phyloP scores from a whole-genome alignment of 64 coral and sea anemone genomes.

The Stichodactyla mertensii region DNA sequence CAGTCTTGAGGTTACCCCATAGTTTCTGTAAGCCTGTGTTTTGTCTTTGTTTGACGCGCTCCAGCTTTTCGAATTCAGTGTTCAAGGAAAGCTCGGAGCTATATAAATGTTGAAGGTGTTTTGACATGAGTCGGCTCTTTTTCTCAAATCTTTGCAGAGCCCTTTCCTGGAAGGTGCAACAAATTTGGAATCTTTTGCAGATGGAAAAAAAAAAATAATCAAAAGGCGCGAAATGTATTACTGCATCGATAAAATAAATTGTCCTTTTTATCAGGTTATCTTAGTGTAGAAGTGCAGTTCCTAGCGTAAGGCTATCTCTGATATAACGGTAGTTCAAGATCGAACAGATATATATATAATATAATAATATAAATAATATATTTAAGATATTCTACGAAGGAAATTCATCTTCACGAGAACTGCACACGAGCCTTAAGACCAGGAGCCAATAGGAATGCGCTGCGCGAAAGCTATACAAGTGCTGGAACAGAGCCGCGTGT shows the following conservation, averaged over 20 bases:
- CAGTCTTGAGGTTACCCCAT: background rate
- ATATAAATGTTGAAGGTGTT: background rate
- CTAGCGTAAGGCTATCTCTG: background rate
- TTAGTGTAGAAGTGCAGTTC: background rate
- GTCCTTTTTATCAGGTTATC: background rate
- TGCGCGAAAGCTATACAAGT: background rate
- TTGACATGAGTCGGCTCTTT: background rate
- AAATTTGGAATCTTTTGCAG: background rate
- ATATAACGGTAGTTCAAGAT: background rate
- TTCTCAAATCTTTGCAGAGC: background rate
- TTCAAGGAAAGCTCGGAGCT: background rate
- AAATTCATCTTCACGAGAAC: background rate
- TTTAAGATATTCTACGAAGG: background rate
- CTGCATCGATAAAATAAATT: background rate
- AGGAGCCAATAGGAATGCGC: background rate
- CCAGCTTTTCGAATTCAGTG: conserved; percentile 17
- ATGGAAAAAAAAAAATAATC: background rate
- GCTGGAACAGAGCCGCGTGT: background rate
- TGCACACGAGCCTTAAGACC: background rate
- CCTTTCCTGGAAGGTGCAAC: background rate
- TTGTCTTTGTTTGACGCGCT: background rate
- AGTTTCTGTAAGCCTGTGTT: conserved; percentile 13
- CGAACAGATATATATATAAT: too few relatives aligned
- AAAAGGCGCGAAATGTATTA: too few relatives aligned
- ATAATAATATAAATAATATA: too few relatives aligned